Conservation (phyloP, 2,797 vertebrate genomes). For the Lagorchestes hirsutus region DNA sequence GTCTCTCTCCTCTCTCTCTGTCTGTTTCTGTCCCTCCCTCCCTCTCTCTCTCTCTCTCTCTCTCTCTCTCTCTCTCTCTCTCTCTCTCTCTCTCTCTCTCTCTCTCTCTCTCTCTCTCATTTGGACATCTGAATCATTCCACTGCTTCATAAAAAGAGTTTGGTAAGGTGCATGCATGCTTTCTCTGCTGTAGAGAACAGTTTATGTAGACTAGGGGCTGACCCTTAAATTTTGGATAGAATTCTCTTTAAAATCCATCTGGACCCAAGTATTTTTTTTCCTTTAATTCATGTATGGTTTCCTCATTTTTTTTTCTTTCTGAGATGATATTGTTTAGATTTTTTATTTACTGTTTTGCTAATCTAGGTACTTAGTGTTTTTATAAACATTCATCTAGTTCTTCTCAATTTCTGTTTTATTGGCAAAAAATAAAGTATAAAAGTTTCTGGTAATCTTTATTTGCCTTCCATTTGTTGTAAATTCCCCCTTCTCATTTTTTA, state of each 20-base stretch:
- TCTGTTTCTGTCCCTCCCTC: too few relatives aligned
- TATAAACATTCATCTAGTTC: background rate
- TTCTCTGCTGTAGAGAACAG: background rate
- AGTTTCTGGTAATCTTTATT: background rate
- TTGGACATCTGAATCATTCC: background rate
- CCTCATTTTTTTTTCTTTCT: background rate
- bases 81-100: too few relatives aligned
- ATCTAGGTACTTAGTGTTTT: background rate
- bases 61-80: background rate
- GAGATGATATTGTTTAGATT: background rate
- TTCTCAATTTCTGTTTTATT: background rate
- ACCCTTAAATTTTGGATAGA: background rate
- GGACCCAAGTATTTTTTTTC: background rate
- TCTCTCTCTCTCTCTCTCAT: background rate
- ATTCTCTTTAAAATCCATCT: background rate
- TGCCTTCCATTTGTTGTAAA: background rate
- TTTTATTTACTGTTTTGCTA: background rate
- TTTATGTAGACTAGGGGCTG: background rate
- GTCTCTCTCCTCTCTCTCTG: background rate
- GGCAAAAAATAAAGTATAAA: background rate
- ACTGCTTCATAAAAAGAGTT: background rate
- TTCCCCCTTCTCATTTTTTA: background rate
- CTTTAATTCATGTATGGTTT: background rate
- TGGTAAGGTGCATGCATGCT: background rate
- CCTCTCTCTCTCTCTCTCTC: too few relatives aligned